Evolutionary conservation across 2,797 vertebrate species (phyloP).

Genomic region (Coluber constrictor): DNA sequence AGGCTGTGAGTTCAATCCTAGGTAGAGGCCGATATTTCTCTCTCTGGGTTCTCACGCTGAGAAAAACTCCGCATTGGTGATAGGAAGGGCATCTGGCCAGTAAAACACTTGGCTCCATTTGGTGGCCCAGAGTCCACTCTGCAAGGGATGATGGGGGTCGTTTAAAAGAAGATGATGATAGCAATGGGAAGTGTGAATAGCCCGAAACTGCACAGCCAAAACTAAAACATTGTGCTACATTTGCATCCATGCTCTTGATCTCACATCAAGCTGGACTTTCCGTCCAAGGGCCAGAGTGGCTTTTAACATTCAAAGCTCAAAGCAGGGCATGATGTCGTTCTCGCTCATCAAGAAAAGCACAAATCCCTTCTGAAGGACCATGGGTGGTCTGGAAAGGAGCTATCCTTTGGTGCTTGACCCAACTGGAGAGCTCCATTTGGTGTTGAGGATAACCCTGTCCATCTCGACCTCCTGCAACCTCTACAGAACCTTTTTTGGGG

Average conservation of each 20-base stretch:
- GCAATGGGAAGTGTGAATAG: not conserved
- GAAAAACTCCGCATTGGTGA: too few species aligned
- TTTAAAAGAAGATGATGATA: too few species aligned
- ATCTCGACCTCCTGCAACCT: not conserved
- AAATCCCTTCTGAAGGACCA: not conserved
- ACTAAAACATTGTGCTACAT: not conserved
- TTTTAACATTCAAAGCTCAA: not conserved
- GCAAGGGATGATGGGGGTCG: too few species aligned
- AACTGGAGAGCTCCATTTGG: not conserved
- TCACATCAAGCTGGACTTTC: not conserved
- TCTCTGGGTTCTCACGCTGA: too few species aligned
- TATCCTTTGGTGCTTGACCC: not conserved
- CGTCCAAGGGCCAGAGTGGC: not conserved
- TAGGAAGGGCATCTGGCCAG: too few species aligned
- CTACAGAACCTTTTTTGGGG: not conserved
- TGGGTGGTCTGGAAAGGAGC: not conserved
- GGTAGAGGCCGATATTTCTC: too few species aligned
- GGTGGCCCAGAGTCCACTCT: too few species aligned
- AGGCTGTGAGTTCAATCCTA: too few species aligned
- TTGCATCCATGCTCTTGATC: not conserved
- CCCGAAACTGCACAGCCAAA: not conserved
- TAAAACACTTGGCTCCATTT: too few species aligned
- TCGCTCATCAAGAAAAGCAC: not conserved
- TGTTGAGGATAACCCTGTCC: not conserved
- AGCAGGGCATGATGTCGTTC: too few species aligned